A percentile compares a stretch with the other conserved stretches of the same genome.
These are phyloP conservation scores for Cephalopholis sonnerati DNA, from an alignment of 2,113 vertebrate species.

Conservation along the genomic window DNA sequence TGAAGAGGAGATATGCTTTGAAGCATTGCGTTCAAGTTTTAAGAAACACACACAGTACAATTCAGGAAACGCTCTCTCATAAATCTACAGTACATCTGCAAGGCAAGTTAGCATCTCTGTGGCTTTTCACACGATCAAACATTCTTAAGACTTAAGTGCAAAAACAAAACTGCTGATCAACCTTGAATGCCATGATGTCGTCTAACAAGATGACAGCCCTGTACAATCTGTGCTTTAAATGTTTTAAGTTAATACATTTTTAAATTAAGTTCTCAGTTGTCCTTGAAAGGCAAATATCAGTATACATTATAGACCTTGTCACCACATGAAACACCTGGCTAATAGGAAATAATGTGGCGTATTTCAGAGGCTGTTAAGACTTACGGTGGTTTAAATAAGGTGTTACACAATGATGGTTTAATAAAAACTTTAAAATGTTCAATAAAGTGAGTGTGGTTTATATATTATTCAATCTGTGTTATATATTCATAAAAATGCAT, in stretches of 20 bases:
- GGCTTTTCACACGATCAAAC: constrained; percentile 33
- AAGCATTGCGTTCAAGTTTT: constrained; percentile 48
- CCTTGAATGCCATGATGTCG: not conserved
- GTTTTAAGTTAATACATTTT: not conserved
- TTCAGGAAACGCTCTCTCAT: constrained; percentile 14
- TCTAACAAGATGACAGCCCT: not conserved
- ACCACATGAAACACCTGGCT: not conserved
- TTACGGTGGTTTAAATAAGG: constrained; percentile 8
- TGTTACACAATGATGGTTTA: constrained; percentile 8
- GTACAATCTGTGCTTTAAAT: not conserved
- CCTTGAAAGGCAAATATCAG: constrained; percentile 3
- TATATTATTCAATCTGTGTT: constrained; percentile 41
- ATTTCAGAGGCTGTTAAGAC: constrained; percentile 42
- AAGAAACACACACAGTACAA: constrained; percentile 4
- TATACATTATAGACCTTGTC: not conserved
- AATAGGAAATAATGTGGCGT: constrained; percentile 1
- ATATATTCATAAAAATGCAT: constrained; percentile 11
- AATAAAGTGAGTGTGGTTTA: constrained; percentile 11
- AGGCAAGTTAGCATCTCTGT: constrained; percentile 21
- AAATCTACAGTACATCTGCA: not conserved
- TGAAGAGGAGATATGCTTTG: constrained; percentile 22
- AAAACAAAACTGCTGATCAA: constrained; percentile 20
- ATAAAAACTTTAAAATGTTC: constrained; percentile 11
- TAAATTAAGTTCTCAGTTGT: not conserved
- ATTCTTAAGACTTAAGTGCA: constrained; percentile 26